phyloP scores from a whole-genome alignment of 30 jellyfish, hydroid and myxozoan genomes.

The Chrysaora quinquecirrha region DNA sequence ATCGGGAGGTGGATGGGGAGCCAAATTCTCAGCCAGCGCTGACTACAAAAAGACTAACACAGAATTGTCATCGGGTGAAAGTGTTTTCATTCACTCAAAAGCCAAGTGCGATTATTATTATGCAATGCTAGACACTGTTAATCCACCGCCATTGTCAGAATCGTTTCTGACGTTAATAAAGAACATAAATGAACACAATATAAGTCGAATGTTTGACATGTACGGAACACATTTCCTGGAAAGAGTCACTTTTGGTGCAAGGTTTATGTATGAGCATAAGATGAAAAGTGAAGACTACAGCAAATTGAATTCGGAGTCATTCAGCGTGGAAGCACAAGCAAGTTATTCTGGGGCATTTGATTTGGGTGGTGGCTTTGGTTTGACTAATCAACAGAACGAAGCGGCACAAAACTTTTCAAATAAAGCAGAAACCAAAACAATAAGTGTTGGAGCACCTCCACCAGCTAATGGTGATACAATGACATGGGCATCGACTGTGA shows the following conservation, averaged over 20 bases:
- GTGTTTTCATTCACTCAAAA: slow-evolving; percentile 45
- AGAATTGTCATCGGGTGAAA: slow-evolving; percentile 45
- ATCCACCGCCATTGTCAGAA: slow-evolving; percentile 43
- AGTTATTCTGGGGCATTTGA: slow-evolving; percentile 46
- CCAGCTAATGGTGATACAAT: too few relatives aligned
- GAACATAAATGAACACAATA: neutral
- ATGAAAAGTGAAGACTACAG: slow-evolving; percentile 35
- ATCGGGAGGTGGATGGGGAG: slow-evolving; percentile 74
- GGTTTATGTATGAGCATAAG: slow-evolving; percentile 58
- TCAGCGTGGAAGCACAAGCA: slow-evolving; percentile 32
- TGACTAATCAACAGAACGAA: slow-evolving; percentile 4
- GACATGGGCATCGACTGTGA: too few relatives aligned
- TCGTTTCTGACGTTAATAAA: slow-evolving; percentile 36
- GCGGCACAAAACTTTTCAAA: slow-evolving; percentile 34
- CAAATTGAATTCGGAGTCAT: neutral
- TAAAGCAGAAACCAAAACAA: slow-evolving; percentile 50
- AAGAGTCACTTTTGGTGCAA: slow-evolving; percentile 60
- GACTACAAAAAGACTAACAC: slow-evolving; percentile 36
- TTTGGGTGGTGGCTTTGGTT: slow-evolving; percentile 30
- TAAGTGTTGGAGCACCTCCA: slow-evolving; percentile 77
- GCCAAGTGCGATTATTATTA: slow-evolving; percentile 64
- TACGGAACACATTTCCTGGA: slow-evolving; percentile 65
- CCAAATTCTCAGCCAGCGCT: slow-evolving; percentile 52
- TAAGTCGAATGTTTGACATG: slow-evolving; percentile 39
- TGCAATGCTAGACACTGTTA: slow-evolving; percentile 46